These are phyloP conservation scores for Macaca fascicularis DNA, from an alignment of 2,113 vertebrate genomes.

Conservation along the genomic window DNA sequence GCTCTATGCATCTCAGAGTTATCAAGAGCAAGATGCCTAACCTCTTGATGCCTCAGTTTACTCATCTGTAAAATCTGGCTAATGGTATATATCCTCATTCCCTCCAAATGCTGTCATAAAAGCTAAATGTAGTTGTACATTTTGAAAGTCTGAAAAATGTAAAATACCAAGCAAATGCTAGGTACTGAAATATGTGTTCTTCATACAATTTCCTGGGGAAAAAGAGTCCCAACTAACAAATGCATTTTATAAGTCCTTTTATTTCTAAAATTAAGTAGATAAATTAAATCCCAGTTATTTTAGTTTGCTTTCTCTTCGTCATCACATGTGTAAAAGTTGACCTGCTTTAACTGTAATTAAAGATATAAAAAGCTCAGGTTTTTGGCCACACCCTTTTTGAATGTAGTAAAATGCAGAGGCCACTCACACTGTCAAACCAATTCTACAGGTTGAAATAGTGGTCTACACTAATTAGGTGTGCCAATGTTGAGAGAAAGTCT, in stretches of 20 bases:
- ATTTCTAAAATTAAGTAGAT: background rate
- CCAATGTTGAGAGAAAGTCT: background rate
- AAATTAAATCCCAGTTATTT: background rate
- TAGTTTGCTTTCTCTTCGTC: background rate
- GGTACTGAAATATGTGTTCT: background rate
- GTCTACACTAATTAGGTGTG: background rate
- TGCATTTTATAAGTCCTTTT: background rate
- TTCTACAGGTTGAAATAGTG: constrained; percentile 9
- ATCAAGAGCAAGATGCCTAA: background rate
- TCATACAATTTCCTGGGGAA: background rate
- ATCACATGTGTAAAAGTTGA: background rate
- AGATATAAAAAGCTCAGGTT: background rate
- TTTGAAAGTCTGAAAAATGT: constrained; percentile 1
- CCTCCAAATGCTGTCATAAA: background rate
- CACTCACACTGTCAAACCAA: background rate
- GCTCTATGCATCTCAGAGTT: background rate
- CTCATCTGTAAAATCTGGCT: background rate
- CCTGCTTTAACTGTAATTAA: background rate
- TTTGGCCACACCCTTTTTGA: background rate
- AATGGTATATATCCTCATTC: background rate
- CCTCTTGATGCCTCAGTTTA: background rate
- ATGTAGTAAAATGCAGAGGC: background rate
- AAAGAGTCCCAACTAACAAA: background rate
- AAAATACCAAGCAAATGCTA: background rate
- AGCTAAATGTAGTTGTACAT: background rate